Base-by-base conservation (phyloP, 2,797 vertebrate genomes). In the Ispidina picta region DNA sequence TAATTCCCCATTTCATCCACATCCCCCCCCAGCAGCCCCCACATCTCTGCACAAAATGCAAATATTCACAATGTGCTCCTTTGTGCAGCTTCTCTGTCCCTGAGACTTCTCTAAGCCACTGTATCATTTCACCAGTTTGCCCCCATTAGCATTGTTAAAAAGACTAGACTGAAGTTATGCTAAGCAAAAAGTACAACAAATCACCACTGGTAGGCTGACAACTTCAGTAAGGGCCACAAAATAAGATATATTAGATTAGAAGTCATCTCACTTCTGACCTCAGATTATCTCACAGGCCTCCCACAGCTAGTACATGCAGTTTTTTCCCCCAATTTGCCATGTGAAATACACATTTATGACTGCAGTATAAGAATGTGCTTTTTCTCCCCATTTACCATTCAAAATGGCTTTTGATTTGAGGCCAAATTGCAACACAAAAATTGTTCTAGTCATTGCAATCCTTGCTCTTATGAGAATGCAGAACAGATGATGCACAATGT, bases 141-240 rank as follows among this genome's bases (percentile, higher is more conserved):
- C 46, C 71, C 54, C 63, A 4, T 62, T 19, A 0, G 39, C n/a
- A 4, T 35, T 51, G 18, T 26, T 35, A 4, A 49, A 35, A 25
- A 19, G 2, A 2, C 6, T 9, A 26, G 10, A 39, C 25, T 37
- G 9, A 29, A 44, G 22, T 56, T 44, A 1, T 2, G 16, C 52
- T 60, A n/a, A 84, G 35, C 55, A 81, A 49, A 68, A 4, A 16
- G 37, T 44, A 23, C 55, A 72, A n/a, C 9, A 28, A n/a, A 33
- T 37, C 23, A n/a, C 22, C 5, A 1, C 59, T 0, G 8, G 14
- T 28, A 29, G 2, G 25, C 39, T 2, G 5, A 48, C 33, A 86
- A 22, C 48, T 63, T 44, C 49, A 63, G 22, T 21, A 59, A 79
- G 48, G 10, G 41, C 51, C 48, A 70, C 48, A 52, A 64, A 52